Evolutionary conservation across 2,797 vertebrate species (phyloP).

Genomic region (Fistularia commersonii): DNA sequence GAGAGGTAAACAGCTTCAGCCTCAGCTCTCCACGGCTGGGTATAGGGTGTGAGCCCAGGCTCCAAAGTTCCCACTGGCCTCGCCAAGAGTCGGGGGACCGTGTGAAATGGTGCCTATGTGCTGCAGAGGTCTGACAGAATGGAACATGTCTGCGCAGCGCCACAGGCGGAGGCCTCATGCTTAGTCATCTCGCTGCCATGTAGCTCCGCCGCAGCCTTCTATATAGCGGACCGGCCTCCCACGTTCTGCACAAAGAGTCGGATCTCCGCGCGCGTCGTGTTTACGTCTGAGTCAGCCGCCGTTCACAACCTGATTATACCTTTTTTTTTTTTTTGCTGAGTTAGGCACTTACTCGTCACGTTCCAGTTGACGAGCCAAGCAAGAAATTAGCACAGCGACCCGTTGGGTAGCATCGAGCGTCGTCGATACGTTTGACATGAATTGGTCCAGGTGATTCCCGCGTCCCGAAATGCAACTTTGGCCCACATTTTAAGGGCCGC

Average conservation of each 20-base stretch:
- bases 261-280: not conserved
- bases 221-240: constrained; percentile 26
- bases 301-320: too few relatives aligned
- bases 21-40: constrained; percentile 9
- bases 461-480: too few relatives aligned
- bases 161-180: constrained; percentile 60
- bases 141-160: constrained; percentile 69
- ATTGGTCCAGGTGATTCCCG: too few relatives aligned
- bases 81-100: constrained; percentile 49
- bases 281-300: constrained; percentile 29
- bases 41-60: constrained; percentile 31
- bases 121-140: constrained; percentile 63
- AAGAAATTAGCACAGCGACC: too few relatives aligned
- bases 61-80: constrained; percentile 52
- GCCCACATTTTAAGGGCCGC: too few relatives aligned
- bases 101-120: constrained; percentile 65
- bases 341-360: too few relatives aligned
- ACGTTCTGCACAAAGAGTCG: constrained; percentile 1
- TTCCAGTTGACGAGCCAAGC: too few relatives aligned
- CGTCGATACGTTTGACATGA: too few relatives aligned
- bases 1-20: constrained; percentile 5
- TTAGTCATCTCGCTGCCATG: constrained; percentile 58
- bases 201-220: constrained; percentile 22
- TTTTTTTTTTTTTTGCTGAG: too few relatives aligned
- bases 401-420: too few relatives aligned